Base-by-base conservation (phyloP, 1,140 invertebrate genomes). In the Cyrtorhinus lividipennis region DNA sequence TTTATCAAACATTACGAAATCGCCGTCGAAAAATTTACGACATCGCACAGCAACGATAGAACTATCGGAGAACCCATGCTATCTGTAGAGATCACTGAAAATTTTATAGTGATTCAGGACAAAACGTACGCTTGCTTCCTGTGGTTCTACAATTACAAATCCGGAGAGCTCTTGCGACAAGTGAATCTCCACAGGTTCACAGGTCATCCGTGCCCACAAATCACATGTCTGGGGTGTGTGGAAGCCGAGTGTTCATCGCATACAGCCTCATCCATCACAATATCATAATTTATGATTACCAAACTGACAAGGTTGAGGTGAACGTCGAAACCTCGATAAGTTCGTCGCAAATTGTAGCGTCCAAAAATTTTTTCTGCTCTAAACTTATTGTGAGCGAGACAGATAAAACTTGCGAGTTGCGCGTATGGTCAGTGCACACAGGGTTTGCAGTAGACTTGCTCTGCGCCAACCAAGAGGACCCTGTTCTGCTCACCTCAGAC, bases 381-480 rank as follows among this genome's bases (percentile, higher is more conserved):
- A 59, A 59, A 23, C 18, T 59, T 2, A 1, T 13, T n/a, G 26
- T 18, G 1, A 24, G 38, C 15, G 13, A 26, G 58, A 8, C 15
- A 2, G 24, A n/a, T 15, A 59, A 59, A 10, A 30, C 12, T 27
- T 59, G 58, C 58, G 58, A 30, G 12, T n/a, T 59, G 27, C 24
- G 59, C 25, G 62, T 63, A 1, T 63, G 53, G 62, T 27, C 62
- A 12, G 18, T 63, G 5, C 48, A 63, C 2, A 56, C 27, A 38
- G 22, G 25, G 18, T 12, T 12, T 22, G 27, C 24, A 26, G 18
- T 58, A 10, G 23, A 18, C 27, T 58, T 26, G 2, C 23, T 63
- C 8, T 56, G 25, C 27, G 38, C 24, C 15, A 25, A 63, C 26
- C n/a, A 20, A 15, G n/a, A 58, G 5, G 20, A 20, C 1, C 56